Evolutionary conservation across 2,888 invertebrate genomes (phyloP).

Genomic region (Lumbricus terrestris): DNA sequence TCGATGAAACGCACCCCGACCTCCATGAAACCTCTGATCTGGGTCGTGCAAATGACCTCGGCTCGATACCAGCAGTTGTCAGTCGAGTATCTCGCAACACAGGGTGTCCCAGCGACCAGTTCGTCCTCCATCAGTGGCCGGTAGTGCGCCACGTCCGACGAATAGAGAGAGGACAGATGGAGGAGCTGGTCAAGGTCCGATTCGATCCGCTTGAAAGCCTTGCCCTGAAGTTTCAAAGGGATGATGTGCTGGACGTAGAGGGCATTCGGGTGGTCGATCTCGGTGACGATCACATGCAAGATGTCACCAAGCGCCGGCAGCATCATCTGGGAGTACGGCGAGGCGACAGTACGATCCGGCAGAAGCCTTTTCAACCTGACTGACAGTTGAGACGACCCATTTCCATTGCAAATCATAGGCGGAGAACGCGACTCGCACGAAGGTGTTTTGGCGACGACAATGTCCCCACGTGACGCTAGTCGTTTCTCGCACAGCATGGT

Average conservation of each 20-base stretch:
- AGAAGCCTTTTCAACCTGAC: not conserved
- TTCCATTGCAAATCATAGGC: not conserved
- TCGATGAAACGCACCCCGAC: slow-evolving; percentile 9
- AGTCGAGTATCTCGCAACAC: slow-evolving; percentile 9
- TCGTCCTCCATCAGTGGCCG: not conserved
- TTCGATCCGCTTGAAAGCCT: not conserved
- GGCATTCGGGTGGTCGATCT: not conserved
- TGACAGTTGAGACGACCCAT: not conserved
- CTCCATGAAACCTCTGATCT: not conserved
- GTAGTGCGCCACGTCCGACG: not conserved
- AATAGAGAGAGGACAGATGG: not conserved
- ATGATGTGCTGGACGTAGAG: slow-evolving; percentile 5
- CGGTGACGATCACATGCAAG: not conserved
- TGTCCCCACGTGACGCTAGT: not conserved
- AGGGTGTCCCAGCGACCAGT: not conserved
- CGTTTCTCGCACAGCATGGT: not conserved
- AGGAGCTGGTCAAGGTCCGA: not conserved
- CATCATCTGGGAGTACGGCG: not conserved
- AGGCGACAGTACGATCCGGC: not conserved
- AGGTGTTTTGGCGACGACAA: not conserved
- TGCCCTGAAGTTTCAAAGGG: not conserved
- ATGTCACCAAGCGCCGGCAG: not conserved
- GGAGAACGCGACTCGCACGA: not conserved
- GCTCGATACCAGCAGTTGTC: slow-evolving; percentile 10
- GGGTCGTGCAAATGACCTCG: not conserved